These are phyloP conservation scores for Gerris lacustris DNA, from an alignment of 2,888 invertebrate genomes.

Conservation along the genomic window DNA sequence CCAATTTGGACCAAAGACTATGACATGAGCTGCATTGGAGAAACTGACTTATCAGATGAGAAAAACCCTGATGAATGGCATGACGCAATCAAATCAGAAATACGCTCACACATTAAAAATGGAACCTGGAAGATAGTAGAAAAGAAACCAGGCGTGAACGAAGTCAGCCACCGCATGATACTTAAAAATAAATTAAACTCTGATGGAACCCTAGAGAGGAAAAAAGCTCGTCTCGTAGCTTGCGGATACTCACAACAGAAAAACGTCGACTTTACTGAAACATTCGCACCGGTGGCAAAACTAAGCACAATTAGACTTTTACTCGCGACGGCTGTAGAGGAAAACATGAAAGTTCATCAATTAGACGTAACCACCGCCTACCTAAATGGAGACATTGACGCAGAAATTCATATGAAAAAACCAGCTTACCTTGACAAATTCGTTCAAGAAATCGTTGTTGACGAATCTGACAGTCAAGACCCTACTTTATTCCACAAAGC, in stretches of 20 bases:
- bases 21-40: too few relatives aligned
- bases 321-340: slow-evolving; percentile 22
- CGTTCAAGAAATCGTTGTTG: slow-evolving; percentile 14
- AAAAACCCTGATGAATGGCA: slow-evolving; percentile 3
- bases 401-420: slow-evolving; percentile 30
- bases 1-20: too few relatives aligned
- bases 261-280: slow-evolving; percentile 25
- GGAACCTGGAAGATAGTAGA: slow-evolving; percentile 14
- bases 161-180: background rate
- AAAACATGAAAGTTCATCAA: slow-evolving; percentile 29
- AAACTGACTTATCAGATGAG: too few relatives aligned
- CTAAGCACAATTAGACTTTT: slow-evolving; percentile 28
- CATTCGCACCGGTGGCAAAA: background rate
- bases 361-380: slow-evolving; percentile 32
- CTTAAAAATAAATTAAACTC: too few relatives aligned
- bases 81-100: slow-evolving; percentile 18
- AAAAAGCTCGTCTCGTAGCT: background rate
- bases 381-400: slow-evolving; percentile 30
- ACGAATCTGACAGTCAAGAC: slow-evolving; percentile 6
- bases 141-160: slow-evolving; percentile 10
- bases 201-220: slow-evolving; percentile 14
- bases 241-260: slow-evolving; percentile 22
- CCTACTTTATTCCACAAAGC: too few relatives aligned
- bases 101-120: slow-evolving; percentile 16
- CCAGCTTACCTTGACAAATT: slow-evolving; percentile 22